Base-by-base conservation (phyloP, 2,888 invertebrate species). In the Salticus scenicus region DNA sequence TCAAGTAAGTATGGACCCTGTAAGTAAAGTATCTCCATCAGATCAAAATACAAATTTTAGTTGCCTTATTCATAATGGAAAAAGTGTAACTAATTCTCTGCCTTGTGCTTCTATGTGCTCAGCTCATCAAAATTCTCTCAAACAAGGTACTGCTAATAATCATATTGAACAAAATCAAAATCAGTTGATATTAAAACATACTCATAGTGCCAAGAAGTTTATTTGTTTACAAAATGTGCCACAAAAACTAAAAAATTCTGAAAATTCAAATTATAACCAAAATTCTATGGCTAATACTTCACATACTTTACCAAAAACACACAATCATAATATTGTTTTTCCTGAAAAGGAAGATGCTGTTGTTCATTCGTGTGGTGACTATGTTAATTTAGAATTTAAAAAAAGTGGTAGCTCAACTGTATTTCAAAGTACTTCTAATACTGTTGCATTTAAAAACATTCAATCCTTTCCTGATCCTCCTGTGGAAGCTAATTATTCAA, bases 351-450 rank as follows among this genome's bases (percentile, higher is more conserved):
- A 66, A 33, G 30, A 80, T 33, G 27, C 42, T 7, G 14, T 14
- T 28, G 33, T 28, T 4, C 64, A 57, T 24, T 33, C 74, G n/a
- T 41, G 12, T 27, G 85, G 75, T 24, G 87, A 87, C 71, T 87
- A 87, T 69, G 77, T 87, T 12, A 87, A 87, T 42, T 41, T 87
- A n/a, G 87, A 87, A 27, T 70, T 87, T 47, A 78, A 80, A 47
- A 81, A 74, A 57, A 27, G 41, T n/a, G 42, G 33, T 47, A 47
- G 42, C 31, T 64, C 64, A 2, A 14, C 24, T 57, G 2, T 47
- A 47, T n/a, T 24, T 27, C 47, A 20, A 27, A 69, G 63, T 41
- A 41, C 70, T 27, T 20, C 17, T 4, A 77, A 28, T 30, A 33
- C 20, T 27, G 27, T 47, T 27, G 28, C 37, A 33, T 17, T 41